phyloP scores from a whole-genome alignment of 2,888 invertebrate genomes.

The Mythimna ferrago region DNA sequence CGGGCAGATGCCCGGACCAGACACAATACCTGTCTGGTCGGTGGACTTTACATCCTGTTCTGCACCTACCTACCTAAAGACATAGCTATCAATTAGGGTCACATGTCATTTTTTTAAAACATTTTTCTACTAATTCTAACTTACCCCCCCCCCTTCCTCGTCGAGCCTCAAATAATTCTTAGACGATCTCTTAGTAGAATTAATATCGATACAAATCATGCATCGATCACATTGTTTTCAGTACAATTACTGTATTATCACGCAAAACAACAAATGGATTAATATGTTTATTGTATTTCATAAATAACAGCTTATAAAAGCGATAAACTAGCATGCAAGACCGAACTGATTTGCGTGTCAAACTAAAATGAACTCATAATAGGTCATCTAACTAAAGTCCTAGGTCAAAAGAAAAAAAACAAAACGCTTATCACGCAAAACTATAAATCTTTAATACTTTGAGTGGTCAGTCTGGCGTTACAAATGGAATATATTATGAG shows the following conservation, averaged over 20 bases:
- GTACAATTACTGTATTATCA: constrained; percentile 10
- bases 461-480: constrained; percentile 21
- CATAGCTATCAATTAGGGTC: no score
- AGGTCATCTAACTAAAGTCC: constrained; percentile 29
- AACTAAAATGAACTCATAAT: constrained; percentile 21
- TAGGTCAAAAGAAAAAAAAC: not conserved
- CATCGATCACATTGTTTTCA: not conserved
- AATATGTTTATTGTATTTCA: constrained; percentile 11
- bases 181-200: no score
- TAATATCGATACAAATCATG: not conserved
- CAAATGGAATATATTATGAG: constrained; percentile 39
- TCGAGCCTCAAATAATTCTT: no score
- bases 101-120: no score
- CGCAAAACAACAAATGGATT: constrained; percentile 40
- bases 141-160: no score
- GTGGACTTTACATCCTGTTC: no score
- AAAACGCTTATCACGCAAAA: not conserved
- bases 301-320: constrained; percentile 5
- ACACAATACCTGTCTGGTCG: no score
- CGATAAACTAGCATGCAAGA: constrained; percentile 29
- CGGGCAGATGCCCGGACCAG: no score
- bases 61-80: no score
- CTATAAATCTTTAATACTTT: constrained; percentile 7
- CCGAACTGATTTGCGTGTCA: constrained; percentile 23
- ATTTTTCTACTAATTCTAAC: no score